These are phyloP conservation scores for Diabrotica balteata DNA, from an alignment of 2,888 invertebrate species.

Conservation along the genomic window DNA sequence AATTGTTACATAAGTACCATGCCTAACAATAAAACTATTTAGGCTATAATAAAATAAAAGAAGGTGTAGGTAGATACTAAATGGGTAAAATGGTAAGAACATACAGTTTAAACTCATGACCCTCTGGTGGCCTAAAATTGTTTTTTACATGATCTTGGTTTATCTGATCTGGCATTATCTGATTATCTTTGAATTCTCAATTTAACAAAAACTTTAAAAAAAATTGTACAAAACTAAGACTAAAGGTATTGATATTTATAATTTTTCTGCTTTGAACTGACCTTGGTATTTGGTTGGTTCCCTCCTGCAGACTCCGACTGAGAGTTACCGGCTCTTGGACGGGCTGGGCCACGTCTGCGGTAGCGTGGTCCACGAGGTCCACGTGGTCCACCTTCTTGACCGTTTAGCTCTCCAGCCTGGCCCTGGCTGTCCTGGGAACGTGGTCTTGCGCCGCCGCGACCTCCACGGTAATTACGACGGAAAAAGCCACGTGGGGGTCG, in stretches of 20 bases:
- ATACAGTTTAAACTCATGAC: no score
- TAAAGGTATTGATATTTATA: no score
- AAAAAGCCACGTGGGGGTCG: slow-evolving; percentile 70
- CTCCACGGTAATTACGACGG: slow-evolving; percentile 75
- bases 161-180: no score
- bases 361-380: slow-evolving; percentile 60
- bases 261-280: slow-evolving; percentile 1
- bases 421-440: slow-evolving; percentile 64
- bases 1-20: no score
- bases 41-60: no score
- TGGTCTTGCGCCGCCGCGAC: slow-evolving; percentile 66
- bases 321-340: slow-evolving; percentile 57
- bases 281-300: slow-evolving; percentile 24
- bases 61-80: no score
- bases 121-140: no score
- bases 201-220: neutral
- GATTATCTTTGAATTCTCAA: neutral
- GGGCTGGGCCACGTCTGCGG: slow-evolving; percentile 59
- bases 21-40: no score
- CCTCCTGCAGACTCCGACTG: slow-evolving; percentile 55
- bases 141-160: no score
- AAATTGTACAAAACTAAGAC: neutral
- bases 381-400: slow-evolving; percentile 51
- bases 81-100: no score
- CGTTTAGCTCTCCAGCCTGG: slow-evolving; percentile 60